These are phyloP conservation scores for Caenorhabditis elegans DNA, from an alignment of 1,140 invertebrate genomes.

Conservation along the genomic window WBcel235 BX284606.5:14955501-14956000, in stretches of 20 bases:
- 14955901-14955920: constrained; percentile 22
- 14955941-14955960: not conserved
- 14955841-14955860: not conserved
- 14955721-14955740: too few relatives aligned
- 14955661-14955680: too few relatives aligned
- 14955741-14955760: too few relatives aligned
- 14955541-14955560: not conserved
- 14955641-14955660: too few relatives aligned
- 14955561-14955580: too few relatives aligned
- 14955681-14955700: too few relatives aligned
- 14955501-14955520: not conserved
- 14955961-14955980: not conserved
- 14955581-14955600: not conserved
- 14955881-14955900: constrained; percentile 24
- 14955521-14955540: not conserved
- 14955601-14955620: too few relatives aligned
- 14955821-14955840: constrained; percentile 13
- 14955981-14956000: not conserved
- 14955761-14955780: too few relatives aligned
- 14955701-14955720: too few relatives aligned
- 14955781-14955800: not conserved
- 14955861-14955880: too few relatives aligned
- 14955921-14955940: not conserved
- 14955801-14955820: constrained; percentile 9
- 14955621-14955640: too few relatives aligned